Evolutionary conservation across 2,113 vertebrate genomes (phyloP).

Genomic region (Alces alces): DNA sequence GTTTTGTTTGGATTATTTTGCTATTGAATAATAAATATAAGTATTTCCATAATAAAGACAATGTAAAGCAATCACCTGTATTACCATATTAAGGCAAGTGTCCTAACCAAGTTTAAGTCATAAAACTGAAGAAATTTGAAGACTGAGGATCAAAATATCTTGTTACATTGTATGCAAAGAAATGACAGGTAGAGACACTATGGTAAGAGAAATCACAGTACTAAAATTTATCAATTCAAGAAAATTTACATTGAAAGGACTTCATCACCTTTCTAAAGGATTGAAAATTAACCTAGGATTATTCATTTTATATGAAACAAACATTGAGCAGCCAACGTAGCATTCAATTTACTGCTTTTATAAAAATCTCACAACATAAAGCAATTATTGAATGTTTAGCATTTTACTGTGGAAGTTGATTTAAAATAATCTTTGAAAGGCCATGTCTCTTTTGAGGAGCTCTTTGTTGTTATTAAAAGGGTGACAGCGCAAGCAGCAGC

Average conservation of each 20-base stretch:
- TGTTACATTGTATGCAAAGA: background rate
- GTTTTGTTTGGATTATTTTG: background rate
- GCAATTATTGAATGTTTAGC: background rate
- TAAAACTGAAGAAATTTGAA: conserved; percentile 35
- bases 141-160: conserved; percentile 4
- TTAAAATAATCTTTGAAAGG: conserved; percentile 51
- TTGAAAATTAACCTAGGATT: conserved; percentile 63
- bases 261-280: conserved; percentile 38
- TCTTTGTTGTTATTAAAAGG: background rate
- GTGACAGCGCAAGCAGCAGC: background rate
- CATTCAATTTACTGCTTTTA: conserved; percentile 51
- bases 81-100: conserved; percentile 37
- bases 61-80: conserved; percentile 56
- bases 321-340: conserved; percentile 38
- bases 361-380: background rate
- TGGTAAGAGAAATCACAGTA: conserved; percentile 14
- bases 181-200: conserved; percentile 40
- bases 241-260: conserved; percentile 33
- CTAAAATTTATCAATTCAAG: conserved; percentile 41
- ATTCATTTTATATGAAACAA: conserved; percentile 60
- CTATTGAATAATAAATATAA: conserved; percentile 34
- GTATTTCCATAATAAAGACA: conserved; percentile 35
- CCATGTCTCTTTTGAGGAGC: background rate
- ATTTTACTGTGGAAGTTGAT: background rate
- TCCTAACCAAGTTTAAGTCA: conserved; percentile 48